These are phyloP conservation scores for Xiphophorus birchmanni DNA, from an alignment of 2,797 vertebrate species.

Conservation along the genomic window DNA sequence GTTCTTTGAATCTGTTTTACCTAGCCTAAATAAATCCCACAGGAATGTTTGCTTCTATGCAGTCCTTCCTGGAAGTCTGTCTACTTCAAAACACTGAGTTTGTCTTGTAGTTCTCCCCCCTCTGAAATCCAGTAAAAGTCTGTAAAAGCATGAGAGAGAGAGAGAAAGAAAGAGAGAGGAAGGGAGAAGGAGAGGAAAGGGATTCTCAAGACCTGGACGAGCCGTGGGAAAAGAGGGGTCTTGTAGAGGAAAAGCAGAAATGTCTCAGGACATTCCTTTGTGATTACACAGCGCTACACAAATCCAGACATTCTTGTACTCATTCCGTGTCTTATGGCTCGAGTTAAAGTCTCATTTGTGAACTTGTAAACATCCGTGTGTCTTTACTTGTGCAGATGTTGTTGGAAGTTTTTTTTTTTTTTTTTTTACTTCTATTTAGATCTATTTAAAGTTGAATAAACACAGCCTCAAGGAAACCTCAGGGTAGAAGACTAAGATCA, in stretches of 20 bases:
- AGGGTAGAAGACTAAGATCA: conserved; percentile 12
- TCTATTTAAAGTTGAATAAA: conserved; percentile 28
- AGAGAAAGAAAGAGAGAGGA: conserved; percentile 19
- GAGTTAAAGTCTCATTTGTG: conserved; percentile 48
- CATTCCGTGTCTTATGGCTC: conserved; percentile 62
- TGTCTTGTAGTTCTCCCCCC: conserved; percentile 17
- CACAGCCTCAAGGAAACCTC: conserved; percentile 11
- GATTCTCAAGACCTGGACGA: conserved; percentile 77
- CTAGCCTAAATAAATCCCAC: conserved; percentile 2
- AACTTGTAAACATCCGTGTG: conserved; percentile 47
- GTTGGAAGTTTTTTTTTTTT: not conserved
- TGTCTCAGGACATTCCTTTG: conserved; percentile 86
- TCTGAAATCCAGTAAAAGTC: conserved; percentile 65
- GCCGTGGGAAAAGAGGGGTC: conserved; percentile 82
- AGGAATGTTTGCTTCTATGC: not conserved
- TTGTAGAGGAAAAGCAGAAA: conserved; percentile 82
- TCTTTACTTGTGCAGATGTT: conserved; percentile 8
- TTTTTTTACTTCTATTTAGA: conserved; percentile 2
- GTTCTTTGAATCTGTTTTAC: conserved; percentile 28
- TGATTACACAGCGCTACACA: conserved; percentile 83
- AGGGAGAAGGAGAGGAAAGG: conserved; percentile 67
- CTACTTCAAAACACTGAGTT: conserved; percentile 60
- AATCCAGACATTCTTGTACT: conserved; percentile 83
- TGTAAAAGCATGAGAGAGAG: conserved; percentile 41
- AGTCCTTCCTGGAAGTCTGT: conserved; percentile 31